Conservation (phyloP, 2,797 vertebrate species). For the Scolopax rusticola region DNA sequence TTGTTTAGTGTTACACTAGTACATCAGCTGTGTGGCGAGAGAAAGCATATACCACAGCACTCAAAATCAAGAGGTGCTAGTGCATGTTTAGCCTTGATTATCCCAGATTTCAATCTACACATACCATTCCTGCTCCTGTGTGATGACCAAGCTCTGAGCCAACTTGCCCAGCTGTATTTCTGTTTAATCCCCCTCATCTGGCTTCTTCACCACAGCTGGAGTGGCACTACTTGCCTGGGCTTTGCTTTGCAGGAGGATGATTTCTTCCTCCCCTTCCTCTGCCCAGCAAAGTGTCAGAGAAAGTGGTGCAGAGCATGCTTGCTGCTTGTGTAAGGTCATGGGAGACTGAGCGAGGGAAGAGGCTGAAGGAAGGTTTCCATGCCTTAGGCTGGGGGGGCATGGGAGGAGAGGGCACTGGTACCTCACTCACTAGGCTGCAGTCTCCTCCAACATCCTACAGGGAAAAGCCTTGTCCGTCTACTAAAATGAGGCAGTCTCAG, state of each 20-base stretch:
- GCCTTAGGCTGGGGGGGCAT: accelerated
- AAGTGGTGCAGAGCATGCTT: background rate
- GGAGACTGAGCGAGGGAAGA: background rate
- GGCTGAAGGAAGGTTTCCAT: background rate
- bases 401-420: background rate
- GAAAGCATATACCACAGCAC: background rate
- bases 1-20: background rate
- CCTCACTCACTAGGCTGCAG: background rate
- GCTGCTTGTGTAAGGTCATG: background rate
- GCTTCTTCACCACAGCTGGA: background rate
- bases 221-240: too few relatives aligned
- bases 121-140: accelerated
- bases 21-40: background rate
- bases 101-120: background rate
- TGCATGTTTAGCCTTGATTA: background rate
- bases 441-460: background rate
- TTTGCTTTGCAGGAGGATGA: background rate
- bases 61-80: background rate
- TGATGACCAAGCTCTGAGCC: accelerated
- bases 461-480: background rate
- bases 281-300: background rate
- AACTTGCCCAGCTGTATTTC: background rate
- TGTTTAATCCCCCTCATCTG: background rate
- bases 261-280: background rate
- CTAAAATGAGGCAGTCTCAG: background rate